These are phyloP conservation scores for Lasioglossum albipes DNA, from an alignment of 1,140 invertebrate species.

Conservation along the genomic window DNA sequence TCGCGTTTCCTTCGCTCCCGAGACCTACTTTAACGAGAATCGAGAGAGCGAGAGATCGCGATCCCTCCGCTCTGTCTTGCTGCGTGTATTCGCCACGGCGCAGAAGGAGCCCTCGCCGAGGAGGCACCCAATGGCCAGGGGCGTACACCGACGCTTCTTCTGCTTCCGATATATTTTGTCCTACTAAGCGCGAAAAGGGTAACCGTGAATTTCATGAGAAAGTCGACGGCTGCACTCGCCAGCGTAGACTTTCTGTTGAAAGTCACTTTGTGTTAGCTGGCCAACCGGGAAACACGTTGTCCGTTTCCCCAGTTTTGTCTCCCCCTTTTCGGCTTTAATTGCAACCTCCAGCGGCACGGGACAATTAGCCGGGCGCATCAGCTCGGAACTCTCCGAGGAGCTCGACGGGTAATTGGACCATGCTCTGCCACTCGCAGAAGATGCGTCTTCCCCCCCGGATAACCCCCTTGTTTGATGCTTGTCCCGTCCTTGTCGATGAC, in stretches of 20 bases:
- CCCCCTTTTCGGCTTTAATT: no score
- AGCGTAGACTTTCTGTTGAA: conserved; percentile 22
- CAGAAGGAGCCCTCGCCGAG: conserved; percentile 6
- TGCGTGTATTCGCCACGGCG: conserved; percentile 1
- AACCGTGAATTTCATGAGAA: conserved; percentile 37
- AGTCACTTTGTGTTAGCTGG: background rate
- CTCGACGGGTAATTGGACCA: conserved; percentile 23
- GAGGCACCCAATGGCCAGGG: conserved; percentile 29
- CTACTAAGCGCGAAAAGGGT: conserved; percentile 33
- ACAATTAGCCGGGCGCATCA: no score
- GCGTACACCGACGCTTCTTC: conserved; percentile 11
- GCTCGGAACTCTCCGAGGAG: background rate
- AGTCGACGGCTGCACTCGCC: conserved; percentile 1
- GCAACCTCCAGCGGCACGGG: no score
- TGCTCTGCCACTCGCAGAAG: no score
- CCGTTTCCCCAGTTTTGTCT: no score
- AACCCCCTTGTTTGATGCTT: background rate
- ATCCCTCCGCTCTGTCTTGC: conserved; percentile 41
- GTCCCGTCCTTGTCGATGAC: background rate
- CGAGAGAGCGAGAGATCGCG: conserved; percentile 42
- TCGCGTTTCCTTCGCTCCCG: conserved; percentile 53
- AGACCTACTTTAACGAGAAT: conserved; percentile 66
- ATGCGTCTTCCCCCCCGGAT: background rate
- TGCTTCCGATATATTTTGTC: conserved; percentile 3
- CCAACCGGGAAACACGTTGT: no score